Conservation (phyloP, 2,113 vertebrate species). For the Strix uralensis region DNA sequence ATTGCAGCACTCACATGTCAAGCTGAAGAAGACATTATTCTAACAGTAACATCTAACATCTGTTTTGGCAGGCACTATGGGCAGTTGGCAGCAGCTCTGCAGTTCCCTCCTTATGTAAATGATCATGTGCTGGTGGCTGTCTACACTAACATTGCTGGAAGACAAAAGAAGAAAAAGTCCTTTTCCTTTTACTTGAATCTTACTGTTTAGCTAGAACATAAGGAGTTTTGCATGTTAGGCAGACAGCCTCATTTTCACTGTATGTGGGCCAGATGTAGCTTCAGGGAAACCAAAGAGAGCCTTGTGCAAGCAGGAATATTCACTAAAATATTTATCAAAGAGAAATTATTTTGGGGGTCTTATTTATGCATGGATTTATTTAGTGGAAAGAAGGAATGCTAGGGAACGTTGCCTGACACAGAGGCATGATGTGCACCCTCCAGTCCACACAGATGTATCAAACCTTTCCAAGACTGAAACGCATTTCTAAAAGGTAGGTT, state of each 20-base stretch:
- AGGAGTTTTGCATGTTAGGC: conserved; percentile 34
- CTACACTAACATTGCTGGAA: conserved; percentile 38
- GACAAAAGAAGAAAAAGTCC: conserved; percentile 54
- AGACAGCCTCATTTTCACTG: conserved; percentile 40
- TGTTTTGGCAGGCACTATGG: conserved; percentile 60
- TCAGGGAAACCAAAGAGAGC: conserved; percentile 35
- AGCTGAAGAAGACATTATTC: conserved; percentile 50
- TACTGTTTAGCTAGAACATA: conserved; percentile 20
- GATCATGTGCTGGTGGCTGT: conserved; percentile 58
- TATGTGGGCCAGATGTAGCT: conserved; percentile 61
- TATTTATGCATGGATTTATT: conserved; percentile 32
- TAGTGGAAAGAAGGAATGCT: neutral
- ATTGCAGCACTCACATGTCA: conserved; percentile 50
- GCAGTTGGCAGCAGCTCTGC: conserved; percentile 60
- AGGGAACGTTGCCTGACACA: neutral
- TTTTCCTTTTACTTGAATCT: conserved; percentile 41
- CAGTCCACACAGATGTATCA: neutral
- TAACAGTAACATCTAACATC: conserved; percentile 64
- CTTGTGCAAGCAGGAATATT: conserved; percentile 14
- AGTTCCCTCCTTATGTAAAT: conserved; percentile 61
- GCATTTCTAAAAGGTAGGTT: neutral
- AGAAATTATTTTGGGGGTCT: conserved; percentile 20
- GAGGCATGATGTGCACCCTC: neutral
- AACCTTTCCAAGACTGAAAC: neutral
- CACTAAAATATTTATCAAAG: conserved; percentile 57